Conservation (phyloP, 2,797 vertebrate species). For the Neosilurus mollespiculum region DNA sequence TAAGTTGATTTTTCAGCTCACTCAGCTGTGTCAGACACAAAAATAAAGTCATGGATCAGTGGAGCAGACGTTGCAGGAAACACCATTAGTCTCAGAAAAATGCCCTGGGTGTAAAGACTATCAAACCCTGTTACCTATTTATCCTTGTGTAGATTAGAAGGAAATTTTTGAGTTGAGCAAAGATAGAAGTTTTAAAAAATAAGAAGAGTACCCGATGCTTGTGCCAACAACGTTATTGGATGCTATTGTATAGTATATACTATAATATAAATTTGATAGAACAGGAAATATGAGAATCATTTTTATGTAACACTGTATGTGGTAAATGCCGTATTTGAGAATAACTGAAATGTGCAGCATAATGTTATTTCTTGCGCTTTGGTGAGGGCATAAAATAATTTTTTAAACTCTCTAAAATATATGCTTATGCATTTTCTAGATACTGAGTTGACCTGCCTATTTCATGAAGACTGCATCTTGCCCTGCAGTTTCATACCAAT, state of each 20-base stretch:
- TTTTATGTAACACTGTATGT: no score
- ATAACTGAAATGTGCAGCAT: background rate
- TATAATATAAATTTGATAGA: no score
- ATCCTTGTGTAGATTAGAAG: background rate
- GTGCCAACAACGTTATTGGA: background rate
- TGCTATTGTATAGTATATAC: no score
- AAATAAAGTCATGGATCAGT: slow-evolving; percentile 25
- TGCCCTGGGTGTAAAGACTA: slow-evolving; percentile 39
- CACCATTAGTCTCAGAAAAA: slow-evolving; percentile 52
- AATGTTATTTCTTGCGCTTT: background rate
- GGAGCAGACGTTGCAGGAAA: slow-evolving; percentile 50
- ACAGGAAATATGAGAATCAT: no score
- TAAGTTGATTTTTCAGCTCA: background rate
- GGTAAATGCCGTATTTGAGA: background rate
- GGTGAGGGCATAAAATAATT: background rate
- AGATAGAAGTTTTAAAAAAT: background rate
- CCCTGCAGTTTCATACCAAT: slow-evolving; percentile 74
- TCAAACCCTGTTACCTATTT: slow-evolving; percentile 42
- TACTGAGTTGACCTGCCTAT: slow-evolving; percentile 69
- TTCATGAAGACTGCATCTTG: slow-evolving; percentile 76
- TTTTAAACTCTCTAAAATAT: background rate
- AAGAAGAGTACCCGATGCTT: no score
- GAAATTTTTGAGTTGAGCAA: background rate
- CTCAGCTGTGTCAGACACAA: background rate
- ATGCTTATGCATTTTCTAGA: slow-evolving; percentile 60